Evolutionary conservation across 2,113 vertebrate species (phyloP), one percentile per base, ranked within the genome.

Genomic region (Bubalus kerabau): DNA sequence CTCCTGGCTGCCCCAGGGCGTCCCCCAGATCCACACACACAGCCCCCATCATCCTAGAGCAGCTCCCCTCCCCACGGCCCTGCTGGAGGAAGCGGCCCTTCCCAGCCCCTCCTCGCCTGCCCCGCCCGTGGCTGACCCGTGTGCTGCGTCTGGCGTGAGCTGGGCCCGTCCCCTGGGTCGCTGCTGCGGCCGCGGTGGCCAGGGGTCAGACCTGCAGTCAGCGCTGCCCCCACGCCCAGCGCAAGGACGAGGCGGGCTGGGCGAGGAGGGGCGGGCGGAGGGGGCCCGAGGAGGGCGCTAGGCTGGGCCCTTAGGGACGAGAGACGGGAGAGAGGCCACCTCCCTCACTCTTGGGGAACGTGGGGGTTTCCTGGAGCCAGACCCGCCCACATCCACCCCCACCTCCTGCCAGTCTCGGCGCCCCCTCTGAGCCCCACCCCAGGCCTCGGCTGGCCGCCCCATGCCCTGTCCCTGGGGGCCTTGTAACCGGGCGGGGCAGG

Each of bases 251-350:
- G 54, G 78, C 82, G 17, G 16, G 48, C 46, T 43, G n/a, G 71
- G 67, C 0, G 0, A 54, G 80, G 21, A 3, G 50, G 43, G 50
- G 3, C 3, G 1, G 10, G 67, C 90, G 87, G 40, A 54, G 52
- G 28, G 28, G 28, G 28, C 28, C 56, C 0, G 2, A 21, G 57
- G 6, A 23, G n/a, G 36, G 30, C 81, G 43, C 52, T 36, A 28
- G 36, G n/a, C n/a, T 8, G 1, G 46, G 71, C 11, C 7, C 32
- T 16, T 9, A 6, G 74, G 8, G 6, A 60, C 7, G 1, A 2
- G 28, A 88, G 48, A 36, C 3, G 6, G 54, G 54, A 11, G 19
- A 50, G 43, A 43, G 62, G 32, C 50, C 17, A 4, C 36, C 21
- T 50, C 52, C 19, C 0, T 30, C 89, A 19, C n/a, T 16, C 54